phyloP scores from a whole-genome alignment of 2,888 invertebrate species.

The Ormyrus nitidulus region DNA sequence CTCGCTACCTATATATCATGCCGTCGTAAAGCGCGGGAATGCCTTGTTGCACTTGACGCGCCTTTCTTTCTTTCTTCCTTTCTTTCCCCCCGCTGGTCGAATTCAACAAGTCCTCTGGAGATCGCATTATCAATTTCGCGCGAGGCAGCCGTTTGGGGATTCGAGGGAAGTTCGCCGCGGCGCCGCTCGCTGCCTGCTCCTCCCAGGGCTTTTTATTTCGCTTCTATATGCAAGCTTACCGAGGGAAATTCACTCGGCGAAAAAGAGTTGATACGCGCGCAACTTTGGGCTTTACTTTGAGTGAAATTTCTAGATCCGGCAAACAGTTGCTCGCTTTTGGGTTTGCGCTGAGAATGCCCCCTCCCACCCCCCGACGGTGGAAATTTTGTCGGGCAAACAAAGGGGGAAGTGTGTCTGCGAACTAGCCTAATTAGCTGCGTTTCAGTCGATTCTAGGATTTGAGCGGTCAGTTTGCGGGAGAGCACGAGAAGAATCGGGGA shows the following conservation, averaged over 20 bases:
- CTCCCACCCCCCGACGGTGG: conserved; percentile 12
- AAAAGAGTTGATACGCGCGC: conserved; percentile 24
- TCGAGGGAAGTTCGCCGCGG: background rate
- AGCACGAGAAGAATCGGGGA: background rate
- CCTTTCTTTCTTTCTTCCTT: background rate
- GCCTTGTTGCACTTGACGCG: conserved; percentile 14
- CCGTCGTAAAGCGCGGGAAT: conserved; percentile 5
- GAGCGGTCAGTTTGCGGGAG: conserved; percentile 16
- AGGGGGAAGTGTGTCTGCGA: conserved; percentile 26
- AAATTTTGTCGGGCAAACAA: conserved; percentile 44
- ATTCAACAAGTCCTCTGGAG: conserved; percentile 44
- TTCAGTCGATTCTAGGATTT: conserved; percentile 9
- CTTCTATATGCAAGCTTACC: background rate
- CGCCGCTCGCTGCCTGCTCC: too few species aligned
- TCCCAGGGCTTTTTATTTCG: background rate
- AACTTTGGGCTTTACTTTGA: conserved; percentile 27
- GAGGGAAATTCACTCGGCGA: background rate
- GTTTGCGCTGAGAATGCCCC: conserved; percentile 21
- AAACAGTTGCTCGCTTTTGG: conserved; percentile 29
- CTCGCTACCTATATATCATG: conserved; percentile 17
- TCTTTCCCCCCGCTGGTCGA: background rate
- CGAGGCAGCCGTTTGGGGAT: background rate
- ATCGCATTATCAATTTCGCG: conserved; percentile 35
- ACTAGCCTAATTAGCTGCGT: conserved; percentile 37
- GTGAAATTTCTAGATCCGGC: conserved; percentile 12